Evolutionary conservation across 2,888 invertebrate genomes (phyloP), one percentile per base, ranked within the genome.

Genomic region (Podotricha telesiphe): DNA sequence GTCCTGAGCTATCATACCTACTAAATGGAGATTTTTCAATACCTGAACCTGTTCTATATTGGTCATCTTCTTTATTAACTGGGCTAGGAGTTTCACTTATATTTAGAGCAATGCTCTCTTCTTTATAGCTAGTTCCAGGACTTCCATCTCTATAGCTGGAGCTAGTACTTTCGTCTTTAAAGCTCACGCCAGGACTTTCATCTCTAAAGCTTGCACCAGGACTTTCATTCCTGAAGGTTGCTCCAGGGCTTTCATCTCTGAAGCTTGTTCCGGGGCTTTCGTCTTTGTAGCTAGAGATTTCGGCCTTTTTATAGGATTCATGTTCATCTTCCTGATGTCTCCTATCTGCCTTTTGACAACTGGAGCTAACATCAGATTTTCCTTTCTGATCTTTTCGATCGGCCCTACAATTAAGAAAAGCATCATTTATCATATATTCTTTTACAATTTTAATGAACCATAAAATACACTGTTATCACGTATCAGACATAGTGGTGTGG

Each of bases 191-290:
- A 53, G 65, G 34, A 22, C 70, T 70, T 58, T 59, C 70, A 47
- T 53, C 51, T 64, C 59, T 67, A n/a, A 50, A 67, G 62, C 70
- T 67, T 51, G 20, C 50, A 11, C 63, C 67, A 15, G 63, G 67
- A 53, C 70, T 69, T 11, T 61, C 65, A 59, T 40, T 59, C 10
- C 28, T 64, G 17, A 59, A 47, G 53, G 64, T 67, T 19, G 47
- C n/a, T n/a, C 67, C 70, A 48, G 64, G 67, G 47, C 64, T 67
- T 65, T 67, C 66, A 55, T 63, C 66, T 63, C 51, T 69, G n/a
- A 50, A 62, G n/a, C 62, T 67, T 34, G 70, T 67, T 48, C 50
- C 64, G 42, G 64, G 64, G 19, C 70, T 67, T 47, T 61, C 64
- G 0, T 70, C 53, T 48, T 51, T 70, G 28, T 65, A 66, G 28